Base-by-base conservation (phyloP, 2,113 vertebrate species). In the Equus przewalskii region DNA sequence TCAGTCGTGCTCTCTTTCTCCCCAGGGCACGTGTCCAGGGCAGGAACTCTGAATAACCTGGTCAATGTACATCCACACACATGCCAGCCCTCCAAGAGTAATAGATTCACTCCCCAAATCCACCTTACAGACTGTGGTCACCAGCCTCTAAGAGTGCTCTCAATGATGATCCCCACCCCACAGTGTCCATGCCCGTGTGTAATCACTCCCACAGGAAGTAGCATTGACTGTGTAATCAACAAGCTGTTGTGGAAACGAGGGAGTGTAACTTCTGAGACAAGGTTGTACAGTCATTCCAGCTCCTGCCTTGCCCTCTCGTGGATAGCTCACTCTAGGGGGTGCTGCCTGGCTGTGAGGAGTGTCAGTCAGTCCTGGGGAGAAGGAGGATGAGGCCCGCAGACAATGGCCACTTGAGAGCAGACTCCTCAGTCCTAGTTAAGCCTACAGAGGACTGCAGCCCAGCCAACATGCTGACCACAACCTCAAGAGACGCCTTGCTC, bases 161-260 rank as follows among this genome's bases (percentile, higher is more conserved):
- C 82, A 0, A 16, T 0, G 41, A 5, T 33, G 41, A 5, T 33
- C 6, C 1, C 6, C 65, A 14, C 2, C 5, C 49, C 9, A 0
- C 0, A 6, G 24, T 41, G 26, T 8, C 18, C 7, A 11, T 21
- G 44, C 26, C 36, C 30, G 0, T 1, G 30, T 2, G 30, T 0
- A 54, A 12, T 14, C 12, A 11, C 46, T 1, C 18, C 49, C 18
- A 7, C 19, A 46, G 51, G 12, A 14, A 54, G 51, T 14, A 54
- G 33, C n/a, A 8, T 7, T 1, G 16, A 36, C 67, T 21, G 67
- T 21, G 67, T 36, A 8, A 9, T 3, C n/a, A 70, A n/a, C 1
- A 36, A 18, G 33, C 0, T 7, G 10, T 21, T 44, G 49, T n/a
- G 80, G 58, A 24, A 46, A 19, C 7, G 24, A 10, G 60, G 4